Evolutionary conservation across 1,140 invertebrate species (phyloP), one percentile per base, ranked within the genome.

Genomic region (Plectrocnemia conspersa): DNA sequence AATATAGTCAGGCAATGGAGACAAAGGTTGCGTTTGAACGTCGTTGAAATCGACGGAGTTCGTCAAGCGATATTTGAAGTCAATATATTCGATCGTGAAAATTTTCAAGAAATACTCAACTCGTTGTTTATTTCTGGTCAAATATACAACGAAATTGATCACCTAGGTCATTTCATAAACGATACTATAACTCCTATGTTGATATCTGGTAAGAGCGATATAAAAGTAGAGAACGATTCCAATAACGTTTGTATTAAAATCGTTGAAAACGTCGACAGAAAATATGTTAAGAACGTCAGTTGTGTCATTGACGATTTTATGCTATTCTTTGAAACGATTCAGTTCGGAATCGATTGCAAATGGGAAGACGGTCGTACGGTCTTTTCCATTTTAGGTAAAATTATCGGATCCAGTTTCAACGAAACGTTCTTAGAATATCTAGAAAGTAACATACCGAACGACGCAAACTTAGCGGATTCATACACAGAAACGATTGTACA

Each of bases 281-380:
- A 54, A 50, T 16, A 36, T 16, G 25, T 36, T n/a, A 5, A 19
- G 5, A 27, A 57, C 25, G 19, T 64, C 36, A 53, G 29, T 54
- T 59, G 40, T 25, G 52, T 35, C 10, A 38, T 29, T 13, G 48
- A 61, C 47, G 56, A 61, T 52, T 32, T 60, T 19, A 35, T 54
- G 11, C 15, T 29, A 35, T 62, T 59, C 16, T 52, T 46, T 33
- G 54, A 58, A 33, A 56, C 42, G 5, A 33, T 59, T 9, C 54
- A 56, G 21, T 50, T 40, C 10, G 49, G 56, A 21, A 52, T 58
- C 18, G 56, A 59, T 41, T 61, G 35, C 56, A 61, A 55, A 52
- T 64, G 64, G 57, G 61, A 57, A 35, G 61, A 63, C 52, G 65
- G 68, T 64, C 64, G 68, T 63, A 66, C 65, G 59, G 59, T 56